Evolutionary conservation across 2,113 vertebrate genomes (phyloP).

Genomic region (Ranitomeya imitator): DNA sequence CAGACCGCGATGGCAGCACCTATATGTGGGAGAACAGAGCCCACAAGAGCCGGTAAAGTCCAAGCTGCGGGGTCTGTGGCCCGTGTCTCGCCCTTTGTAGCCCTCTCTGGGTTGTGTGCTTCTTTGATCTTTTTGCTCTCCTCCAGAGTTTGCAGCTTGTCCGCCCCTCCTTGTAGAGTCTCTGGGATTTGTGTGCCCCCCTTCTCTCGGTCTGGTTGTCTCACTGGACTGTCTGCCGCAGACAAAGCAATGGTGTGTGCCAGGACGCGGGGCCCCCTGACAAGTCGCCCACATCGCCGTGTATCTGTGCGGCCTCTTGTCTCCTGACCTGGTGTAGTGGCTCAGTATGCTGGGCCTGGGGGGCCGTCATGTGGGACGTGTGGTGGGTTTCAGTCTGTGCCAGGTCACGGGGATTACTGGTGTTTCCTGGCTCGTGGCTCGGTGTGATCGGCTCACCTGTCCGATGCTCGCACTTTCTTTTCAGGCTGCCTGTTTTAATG

Average conservation of each 20-base stretch:
- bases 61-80: background rate
- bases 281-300: no score
- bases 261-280: background rate
- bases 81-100: background rate
- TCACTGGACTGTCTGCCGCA: constrained; percentile 8
- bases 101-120: background rate
- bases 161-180: background rate
- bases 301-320: background rate
- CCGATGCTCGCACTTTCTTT: background rate
- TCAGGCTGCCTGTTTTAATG: background rate
- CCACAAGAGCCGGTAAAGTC: no score
- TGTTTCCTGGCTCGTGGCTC: background rate
- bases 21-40: no score
- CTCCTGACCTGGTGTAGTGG: no score
- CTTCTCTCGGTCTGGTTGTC: background rate
- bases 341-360: no score
- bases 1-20: no score
- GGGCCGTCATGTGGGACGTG: no score
- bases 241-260: background rate
- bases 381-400: background rate
- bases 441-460: background rate
- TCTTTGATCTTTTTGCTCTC: background rate
- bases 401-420: background rate
- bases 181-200: background rate
- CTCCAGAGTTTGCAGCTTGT: background rate